A percentile compares a stretch with the other conserved stretches of the same genome.
These are phyloP conservation scores for Alca torda DNA, from an alignment of 2,797 vertebrate genomes.

Conservation along the genomic window DNA sequence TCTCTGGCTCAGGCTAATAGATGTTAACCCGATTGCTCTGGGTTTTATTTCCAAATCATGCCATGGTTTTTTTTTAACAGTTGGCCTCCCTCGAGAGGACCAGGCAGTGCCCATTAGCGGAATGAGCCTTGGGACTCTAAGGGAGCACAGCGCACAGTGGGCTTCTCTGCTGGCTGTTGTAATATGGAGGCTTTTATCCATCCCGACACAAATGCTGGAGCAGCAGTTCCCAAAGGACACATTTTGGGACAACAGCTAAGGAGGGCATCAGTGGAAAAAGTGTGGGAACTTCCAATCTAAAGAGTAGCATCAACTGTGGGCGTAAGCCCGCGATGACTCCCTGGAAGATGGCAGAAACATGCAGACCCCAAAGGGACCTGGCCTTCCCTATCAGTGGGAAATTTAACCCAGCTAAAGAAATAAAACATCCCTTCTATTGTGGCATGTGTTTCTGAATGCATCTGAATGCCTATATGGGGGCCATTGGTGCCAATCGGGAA, in stretches of 20 bases:
- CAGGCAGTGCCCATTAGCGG: neutral
- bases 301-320: accelerated
- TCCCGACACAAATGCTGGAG: neutral
- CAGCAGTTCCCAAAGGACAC: neutral
- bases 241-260: neutral
- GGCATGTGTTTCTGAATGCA: neutral
- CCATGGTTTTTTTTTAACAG: accelerated
- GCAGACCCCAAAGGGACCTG: neutral
- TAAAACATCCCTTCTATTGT: neutral
- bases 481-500: neutral
- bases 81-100: neutral
- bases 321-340: accelerated
- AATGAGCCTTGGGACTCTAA: accelerated
- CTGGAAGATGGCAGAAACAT: neutral
- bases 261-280: neutral
- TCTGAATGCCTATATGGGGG: neutral
- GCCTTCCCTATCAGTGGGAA: neutral
- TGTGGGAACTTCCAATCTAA: neutral
- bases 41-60: neutral
- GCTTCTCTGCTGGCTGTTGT: neutral
- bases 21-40: neutral
- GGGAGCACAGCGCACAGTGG: neutral
- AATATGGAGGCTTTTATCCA: neutral
- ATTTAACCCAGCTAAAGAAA: neutral
- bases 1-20: neutral